Conservation (phyloP, 2,888 invertebrate species). For the Seira ritae region DNA sequence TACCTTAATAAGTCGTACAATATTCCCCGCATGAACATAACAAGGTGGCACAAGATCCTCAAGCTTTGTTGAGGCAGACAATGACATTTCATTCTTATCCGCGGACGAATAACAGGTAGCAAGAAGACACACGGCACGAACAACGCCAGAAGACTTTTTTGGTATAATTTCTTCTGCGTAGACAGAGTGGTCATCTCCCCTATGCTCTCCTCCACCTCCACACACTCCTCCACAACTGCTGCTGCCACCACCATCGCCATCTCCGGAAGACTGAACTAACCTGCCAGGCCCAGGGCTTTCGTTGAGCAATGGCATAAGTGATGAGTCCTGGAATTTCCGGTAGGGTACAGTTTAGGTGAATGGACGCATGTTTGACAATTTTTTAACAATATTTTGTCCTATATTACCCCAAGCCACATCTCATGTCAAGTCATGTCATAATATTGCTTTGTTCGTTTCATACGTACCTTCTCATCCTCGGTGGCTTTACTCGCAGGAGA, state of each 20-base stretch:
- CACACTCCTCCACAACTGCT: constrained; percentile 47
- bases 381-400: not conserved
- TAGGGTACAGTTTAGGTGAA: not conserved
- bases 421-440: too few species aligned
- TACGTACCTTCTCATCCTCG: constrained; percentile 65
- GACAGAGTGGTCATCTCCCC: constrained; percentile 44
- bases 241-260: constrained; percentile 68
- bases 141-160: constrained; percentile 71
- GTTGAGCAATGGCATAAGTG: constrained; percentile 68
- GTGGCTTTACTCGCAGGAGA: constrained; percentile 36
- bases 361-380: not conserved
- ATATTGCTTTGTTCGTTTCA: not conserved
- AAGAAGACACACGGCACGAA: constrained; percentile 74
- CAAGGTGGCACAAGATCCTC: constrained; percentile 80
- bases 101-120: constrained; percentile 76
- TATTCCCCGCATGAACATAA: constrained; percentile 79
- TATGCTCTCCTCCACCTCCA: constrained; percentile 36
- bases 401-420: not conserved
- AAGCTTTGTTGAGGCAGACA: constrained; percentile 76
- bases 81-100: constrained; percentile 76
- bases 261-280: constrained; percentile 61
- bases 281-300: constrained; percentile 68
- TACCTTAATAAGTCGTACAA: constrained; percentile 80
- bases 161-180: constrained; percentile 62
- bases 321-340: constrained; percentile 69